These are phyloP conservation scores for Ypsolopha scabrella DNA, from an alignment of 2,888 invertebrate genomes.

Conservation along the genomic window DNA sequence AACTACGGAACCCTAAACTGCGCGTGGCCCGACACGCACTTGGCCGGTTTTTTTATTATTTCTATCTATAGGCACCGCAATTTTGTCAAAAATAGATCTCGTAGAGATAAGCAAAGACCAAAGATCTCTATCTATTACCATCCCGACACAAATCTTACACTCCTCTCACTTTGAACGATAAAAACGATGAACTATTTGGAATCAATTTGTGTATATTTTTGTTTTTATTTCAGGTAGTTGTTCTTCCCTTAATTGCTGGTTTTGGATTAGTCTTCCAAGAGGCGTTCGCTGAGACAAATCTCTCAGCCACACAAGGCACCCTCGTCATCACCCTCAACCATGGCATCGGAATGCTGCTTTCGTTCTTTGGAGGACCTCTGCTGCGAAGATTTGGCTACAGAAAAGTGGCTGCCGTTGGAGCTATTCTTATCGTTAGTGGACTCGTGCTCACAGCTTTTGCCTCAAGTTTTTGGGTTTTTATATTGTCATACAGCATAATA, in stretches of 20 bases:
- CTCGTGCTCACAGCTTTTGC: conserved; percentile 71
- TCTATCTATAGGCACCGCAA: no score
- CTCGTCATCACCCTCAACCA: conserved; percentile 75
- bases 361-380: conserved; percentile 75
- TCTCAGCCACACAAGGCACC: conserved; percentile 72
- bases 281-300: conserved; percentile 64
- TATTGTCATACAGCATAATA: conserved; percentile 76
- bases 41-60: no score
- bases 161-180: no score
- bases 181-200: no score
- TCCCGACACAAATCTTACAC: no score
- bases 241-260: conserved; percentile 71
- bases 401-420: conserved; percentile 72
- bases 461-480: conserved; percentile 66
- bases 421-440: conserved; percentile 65
- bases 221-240: conserved; percentile 44
- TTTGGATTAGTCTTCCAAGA: conserved; percentile 78
- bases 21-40: no score
- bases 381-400: conserved; percentile 73
- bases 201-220: neutral
- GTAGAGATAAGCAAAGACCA: no score
- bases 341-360: conserved; percentile 75
- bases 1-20: no score
- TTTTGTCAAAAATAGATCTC: no score
- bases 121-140: no score